phyloP scores from a whole-genome alignment of 2,888 invertebrate species.

The Notocelia uddmanniana region DNA sequence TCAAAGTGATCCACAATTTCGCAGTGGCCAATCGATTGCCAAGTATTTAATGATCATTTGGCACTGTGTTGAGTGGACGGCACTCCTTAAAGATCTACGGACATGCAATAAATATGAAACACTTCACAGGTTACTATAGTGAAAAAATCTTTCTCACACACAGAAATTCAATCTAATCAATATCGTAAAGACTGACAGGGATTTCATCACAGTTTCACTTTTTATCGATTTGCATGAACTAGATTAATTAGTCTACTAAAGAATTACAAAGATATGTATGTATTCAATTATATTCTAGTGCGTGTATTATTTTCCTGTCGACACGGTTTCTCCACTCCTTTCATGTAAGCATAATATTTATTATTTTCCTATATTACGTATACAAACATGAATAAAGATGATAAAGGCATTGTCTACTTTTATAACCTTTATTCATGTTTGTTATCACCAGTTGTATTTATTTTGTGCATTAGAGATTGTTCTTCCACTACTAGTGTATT shows the following conservation, averaged over 20 bases:
- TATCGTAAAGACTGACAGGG: too few relatives aligned
- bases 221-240: neutral
- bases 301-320: neutral
- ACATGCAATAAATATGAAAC: neutral
- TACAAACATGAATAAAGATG: too few relatives aligned
- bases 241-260: neutral
- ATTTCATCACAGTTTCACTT: neutral
- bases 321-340: neutral
- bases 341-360: neutral
- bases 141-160: too few relatives aligned
- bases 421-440: too few relatives aligned
- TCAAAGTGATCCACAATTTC: neutral
- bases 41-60: conserved; percentile 16
- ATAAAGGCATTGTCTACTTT: too few relatives aligned
- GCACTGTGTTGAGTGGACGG: neutral
- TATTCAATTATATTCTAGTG: neutral
- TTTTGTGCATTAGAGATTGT: too few relatives aligned
- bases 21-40: conserved; percentile 3
- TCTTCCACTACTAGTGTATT: neutral
- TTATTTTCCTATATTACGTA: neutral
- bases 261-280: neutral
- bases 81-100: neutral
- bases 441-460: too few relatives aligned
- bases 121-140: neutral
- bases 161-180: too few relatives aligned